Evolutionary conservation across 2,113 vertebrate species (phyloP).

Genomic region (Erinaceus europaeus): DNA sequence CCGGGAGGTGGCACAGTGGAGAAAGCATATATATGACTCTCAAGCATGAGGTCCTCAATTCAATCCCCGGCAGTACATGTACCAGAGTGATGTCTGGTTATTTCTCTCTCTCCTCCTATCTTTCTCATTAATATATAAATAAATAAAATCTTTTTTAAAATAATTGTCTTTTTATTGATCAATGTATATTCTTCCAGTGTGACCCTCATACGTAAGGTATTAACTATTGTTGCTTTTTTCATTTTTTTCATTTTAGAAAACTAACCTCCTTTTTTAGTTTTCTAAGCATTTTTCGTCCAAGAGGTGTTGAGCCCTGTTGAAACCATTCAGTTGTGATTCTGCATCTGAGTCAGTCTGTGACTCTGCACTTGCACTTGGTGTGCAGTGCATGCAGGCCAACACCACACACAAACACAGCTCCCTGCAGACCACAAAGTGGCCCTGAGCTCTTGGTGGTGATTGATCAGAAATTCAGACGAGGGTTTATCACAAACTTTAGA

Average conservation of each 20-base stretch:
- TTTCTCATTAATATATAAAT: too few relatives aligned
- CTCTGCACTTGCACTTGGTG: background rate
- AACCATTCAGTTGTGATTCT: background rate
- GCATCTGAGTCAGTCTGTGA: background rate
- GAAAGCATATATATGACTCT: too few relatives aligned
- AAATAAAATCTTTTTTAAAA: too few relatives aligned
- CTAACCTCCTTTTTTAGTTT: background rate
- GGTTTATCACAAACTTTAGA: background rate
- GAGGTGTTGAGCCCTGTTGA: background rate
- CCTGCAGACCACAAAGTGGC: background rate
- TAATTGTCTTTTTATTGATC: too few relatives aligned
- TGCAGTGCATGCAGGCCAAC: fast-evolving
- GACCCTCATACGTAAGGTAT: background rate
- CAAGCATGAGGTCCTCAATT: too few relatives aligned
- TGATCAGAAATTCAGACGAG: background rate
- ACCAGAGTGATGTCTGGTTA: too few relatives aligned
- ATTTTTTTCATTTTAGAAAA: background rate
- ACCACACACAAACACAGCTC: background rate
- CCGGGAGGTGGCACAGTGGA: too few relatives aligned
- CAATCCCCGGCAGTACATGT: too few relatives aligned
- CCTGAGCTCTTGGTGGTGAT: background rate
- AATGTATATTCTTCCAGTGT: background rate
- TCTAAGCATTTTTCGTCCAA: slow-evolving; percentile 38
- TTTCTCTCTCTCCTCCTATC: too few relatives aligned
- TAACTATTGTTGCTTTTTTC: background rate